Conservation (phyloP, 2,797 vertebrate genomes). For the Phaenicophaeus curvirostris region DNA sequence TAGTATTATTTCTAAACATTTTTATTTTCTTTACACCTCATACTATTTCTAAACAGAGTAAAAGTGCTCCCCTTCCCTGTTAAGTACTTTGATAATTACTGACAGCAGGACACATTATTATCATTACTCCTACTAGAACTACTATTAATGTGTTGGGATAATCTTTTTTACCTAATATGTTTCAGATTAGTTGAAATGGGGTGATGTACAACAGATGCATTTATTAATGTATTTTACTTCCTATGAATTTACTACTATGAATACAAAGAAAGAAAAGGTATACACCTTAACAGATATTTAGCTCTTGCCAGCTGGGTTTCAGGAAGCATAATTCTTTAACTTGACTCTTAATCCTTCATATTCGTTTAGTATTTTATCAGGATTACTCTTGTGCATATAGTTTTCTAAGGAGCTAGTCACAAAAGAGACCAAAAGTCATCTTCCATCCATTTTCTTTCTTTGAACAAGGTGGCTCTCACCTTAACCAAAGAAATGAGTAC, state of each 20-base stretch:
- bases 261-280: background rate
- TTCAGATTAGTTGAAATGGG: background rate
- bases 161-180: background rate
- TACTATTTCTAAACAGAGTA: background rate
- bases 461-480: background rate
- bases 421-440: background rate
- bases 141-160: background rate
- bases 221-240: background rate
- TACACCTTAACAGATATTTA: background rate
- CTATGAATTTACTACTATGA: background rate
- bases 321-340: background rate
- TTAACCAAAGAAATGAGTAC: background rate
- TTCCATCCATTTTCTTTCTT: conserved; percentile 17
- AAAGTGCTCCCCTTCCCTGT: background rate
- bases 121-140: background rate
- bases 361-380: background rate
- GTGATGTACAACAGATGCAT: background rate
- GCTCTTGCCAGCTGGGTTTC: background rate
- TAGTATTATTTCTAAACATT: background rate
- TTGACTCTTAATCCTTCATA: background rate
- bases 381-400: background rate
- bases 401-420: conserved; percentile 15
- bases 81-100: background rate
- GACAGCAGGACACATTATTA: background rate
- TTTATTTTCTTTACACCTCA: background rate